phyloP scores from a whole-genome alignment of 2,888 invertebrate species.

The Drosophila prolongata region DNA sequence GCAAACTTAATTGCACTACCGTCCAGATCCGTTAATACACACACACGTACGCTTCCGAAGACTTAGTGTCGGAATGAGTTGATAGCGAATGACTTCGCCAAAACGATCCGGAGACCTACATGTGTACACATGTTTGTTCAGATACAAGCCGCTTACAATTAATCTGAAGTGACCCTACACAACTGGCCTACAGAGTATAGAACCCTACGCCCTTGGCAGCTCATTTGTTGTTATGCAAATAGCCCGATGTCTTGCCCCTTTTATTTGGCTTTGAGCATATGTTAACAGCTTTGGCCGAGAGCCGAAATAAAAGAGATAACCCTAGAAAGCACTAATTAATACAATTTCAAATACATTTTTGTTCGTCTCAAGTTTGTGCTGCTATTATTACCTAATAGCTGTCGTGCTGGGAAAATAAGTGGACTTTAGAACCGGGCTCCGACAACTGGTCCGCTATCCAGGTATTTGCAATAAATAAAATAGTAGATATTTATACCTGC shows the following conservation, averaged over 20 bases:
- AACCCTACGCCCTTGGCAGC: slow-evolving; percentile 35
- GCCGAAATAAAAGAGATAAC: background rate
- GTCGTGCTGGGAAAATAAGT: slow-evolving; percentile 25
- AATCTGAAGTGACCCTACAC: slow-evolving; percentile 24
- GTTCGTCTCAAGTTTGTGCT: slow-evolving; percentile 1
- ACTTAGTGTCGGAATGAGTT: slow-evolving; percentile 15
- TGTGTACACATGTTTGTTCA: slow-evolving; percentile 47
- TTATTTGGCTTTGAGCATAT: slow-evolving; percentile 14
- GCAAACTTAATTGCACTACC: slow-evolving; percentile 64
- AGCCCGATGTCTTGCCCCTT: background rate
- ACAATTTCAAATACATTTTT: slow-evolving; percentile 5
- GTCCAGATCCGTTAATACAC: slow-evolving; percentile 61
- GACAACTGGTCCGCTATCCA: slow-evolving; percentile 4
- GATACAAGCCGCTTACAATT: slow-evolving; percentile 41
- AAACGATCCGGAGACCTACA: slow-evolving; percentile 41
- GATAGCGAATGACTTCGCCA: slow-evolving; percentile 22
- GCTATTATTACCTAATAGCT: slow-evolving; percentile 13
- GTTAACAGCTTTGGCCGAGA: slow-evolving; percentile 27
- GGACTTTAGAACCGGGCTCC: slow-evolving; percentile 18
- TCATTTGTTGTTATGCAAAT: slow-evolving; percentile 21
- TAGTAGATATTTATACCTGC: slow-evolving; percentile 25
- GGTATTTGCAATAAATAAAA: slow-evolving; percentile 16
- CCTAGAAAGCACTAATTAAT: slow-evolving; percentile 35
- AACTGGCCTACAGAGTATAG: slow-evolving; percentile 26
- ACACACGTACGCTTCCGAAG: slow-evolving; percentile 48